Evolutionary conservation across 2,113 vertebrate species (phyloP), one percentile per base, ranked within the genome.

Genomic region (Ptilorrhoa leucosticta): DNA sequence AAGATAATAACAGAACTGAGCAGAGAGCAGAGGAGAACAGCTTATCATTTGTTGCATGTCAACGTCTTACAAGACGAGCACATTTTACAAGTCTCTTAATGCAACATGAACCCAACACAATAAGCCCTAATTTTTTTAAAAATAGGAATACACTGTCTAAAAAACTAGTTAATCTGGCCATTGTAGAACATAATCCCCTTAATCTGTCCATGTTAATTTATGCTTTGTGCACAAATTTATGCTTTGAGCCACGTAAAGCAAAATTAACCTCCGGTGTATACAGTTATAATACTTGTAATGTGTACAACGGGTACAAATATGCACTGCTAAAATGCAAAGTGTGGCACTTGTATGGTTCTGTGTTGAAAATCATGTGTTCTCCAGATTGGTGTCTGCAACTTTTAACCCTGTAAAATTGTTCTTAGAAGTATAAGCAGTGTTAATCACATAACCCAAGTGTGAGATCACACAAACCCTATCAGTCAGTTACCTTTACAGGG

Each of bases 1-100:
- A 96, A 91, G 50, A 31, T 58, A 83, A 66, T 54, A 95, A 83
- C 31, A 83, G 83, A 68, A 78, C 35, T 33, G 66, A 95, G 60
- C 54, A 79, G 53, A 79, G 42, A 75, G 75, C n/a, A 69, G 60
- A 65, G 54, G 48, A 93, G 42, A 88, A 40, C 20, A 85, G 81
- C 20, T 85, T 70, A 87, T 66, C 53, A 88, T 94, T 83, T 86
- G 82, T 80, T 90, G 50, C 47, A 51, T 66, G 54, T 48, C 90
- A 73, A 6, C 1, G 0, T 42, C 63, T 90, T 66, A 82, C 66
- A 90, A 80, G 54, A 88, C 1, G 4, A 95, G 42, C 39, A 63
- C 65, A 61, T 88, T 66, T 71, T 89, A 77, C 47, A 88, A 88
- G 37, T 69, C 70, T 73, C 61, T 91, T 58, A 80, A 88, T 56